A percentile compares a stretch with the other conserved stretches of the same genome.
Conservation (phyloP, 2,113 vertebrate species). For the Leucopsar rothschildi region DNA sequence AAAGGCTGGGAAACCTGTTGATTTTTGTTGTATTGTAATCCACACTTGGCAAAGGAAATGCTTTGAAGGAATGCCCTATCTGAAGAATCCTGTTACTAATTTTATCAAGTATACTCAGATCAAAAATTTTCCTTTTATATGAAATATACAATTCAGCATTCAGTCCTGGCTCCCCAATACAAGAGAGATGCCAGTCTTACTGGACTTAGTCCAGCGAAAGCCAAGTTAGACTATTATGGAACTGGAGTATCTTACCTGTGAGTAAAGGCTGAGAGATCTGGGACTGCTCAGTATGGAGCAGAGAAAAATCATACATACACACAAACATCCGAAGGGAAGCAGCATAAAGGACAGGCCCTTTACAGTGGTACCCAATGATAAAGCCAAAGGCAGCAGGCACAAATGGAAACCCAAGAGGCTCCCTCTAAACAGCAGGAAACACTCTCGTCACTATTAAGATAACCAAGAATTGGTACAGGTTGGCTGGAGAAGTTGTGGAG, state of each 20-base stretch:
- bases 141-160: not conserved
- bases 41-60: not conserved
- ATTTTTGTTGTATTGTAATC: not conserved
- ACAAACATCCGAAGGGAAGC: not conserved
- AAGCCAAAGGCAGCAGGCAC: not conserved
- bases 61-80: not conserved
- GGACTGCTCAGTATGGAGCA: not conserved
- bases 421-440: not conserved
- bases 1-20: not conserved
- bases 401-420: not conserved
- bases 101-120: not conserved
- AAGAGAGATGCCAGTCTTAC: not conserved
- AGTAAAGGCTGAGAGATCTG: not conserved
- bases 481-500: not conserved
- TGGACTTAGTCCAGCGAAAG: not conserved
- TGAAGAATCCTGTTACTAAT: not conserved
- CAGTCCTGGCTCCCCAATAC: not conserved
- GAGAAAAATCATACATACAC: not conserved
- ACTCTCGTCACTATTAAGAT: not conserved
- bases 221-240: not conserved
- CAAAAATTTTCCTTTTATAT: conserved; percentile 2
- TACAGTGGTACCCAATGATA: not conserved
- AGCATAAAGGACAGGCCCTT: not conserved
- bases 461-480: rapidly evolving
- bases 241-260: not conserved